These are phyloP conservation scores for Crypturellus tataupa DNA, from an alignment of 2,797 vertebrate species.

Conservation along the genomic window DNA sequence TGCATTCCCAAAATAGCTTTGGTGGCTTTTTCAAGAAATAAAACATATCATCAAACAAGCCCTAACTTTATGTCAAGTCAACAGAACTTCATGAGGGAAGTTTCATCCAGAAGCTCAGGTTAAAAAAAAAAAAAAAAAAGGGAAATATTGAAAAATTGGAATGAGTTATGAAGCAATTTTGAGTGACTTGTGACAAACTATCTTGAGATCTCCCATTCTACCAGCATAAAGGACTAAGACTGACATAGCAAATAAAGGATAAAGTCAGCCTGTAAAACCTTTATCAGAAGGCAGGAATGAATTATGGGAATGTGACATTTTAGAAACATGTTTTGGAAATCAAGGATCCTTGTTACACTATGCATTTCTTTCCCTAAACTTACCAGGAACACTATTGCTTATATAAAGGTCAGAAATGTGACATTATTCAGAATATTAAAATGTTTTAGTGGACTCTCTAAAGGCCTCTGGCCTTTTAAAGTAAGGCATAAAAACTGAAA, in stretches of 20 bases:
- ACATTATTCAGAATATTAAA: neutral
- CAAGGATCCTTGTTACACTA: no score
- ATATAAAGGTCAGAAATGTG: no score
- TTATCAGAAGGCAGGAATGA: neutral
- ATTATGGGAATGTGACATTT: no score
- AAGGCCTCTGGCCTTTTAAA: neutral
- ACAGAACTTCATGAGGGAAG: neutral
- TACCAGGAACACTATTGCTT: no score
- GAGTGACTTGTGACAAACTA: rapidly evolving
- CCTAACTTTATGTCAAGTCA: neutral
- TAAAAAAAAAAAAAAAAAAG: neutral
- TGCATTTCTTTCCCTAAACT: no score
- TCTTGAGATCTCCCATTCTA: neutral
- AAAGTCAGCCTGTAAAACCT: neutral
- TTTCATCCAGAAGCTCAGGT: neutral
- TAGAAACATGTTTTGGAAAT: no score
- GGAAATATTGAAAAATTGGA: neutral
- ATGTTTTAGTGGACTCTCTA: neutral
- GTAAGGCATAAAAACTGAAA: neutral
- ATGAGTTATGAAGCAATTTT: neutral
- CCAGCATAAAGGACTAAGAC: neutral
- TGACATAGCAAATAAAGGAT: neutral
- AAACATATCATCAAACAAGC: neutral
- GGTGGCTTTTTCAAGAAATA: neutral
- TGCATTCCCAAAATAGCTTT: neutral